Percentiles rank a stretch among this genome's conserved stretches.
These are phyloP conservation scores for Pediacus dermestoides DNA, from an alignment of 2,888 invertebrate genomes.

Conservation along the genomic window DNA sequence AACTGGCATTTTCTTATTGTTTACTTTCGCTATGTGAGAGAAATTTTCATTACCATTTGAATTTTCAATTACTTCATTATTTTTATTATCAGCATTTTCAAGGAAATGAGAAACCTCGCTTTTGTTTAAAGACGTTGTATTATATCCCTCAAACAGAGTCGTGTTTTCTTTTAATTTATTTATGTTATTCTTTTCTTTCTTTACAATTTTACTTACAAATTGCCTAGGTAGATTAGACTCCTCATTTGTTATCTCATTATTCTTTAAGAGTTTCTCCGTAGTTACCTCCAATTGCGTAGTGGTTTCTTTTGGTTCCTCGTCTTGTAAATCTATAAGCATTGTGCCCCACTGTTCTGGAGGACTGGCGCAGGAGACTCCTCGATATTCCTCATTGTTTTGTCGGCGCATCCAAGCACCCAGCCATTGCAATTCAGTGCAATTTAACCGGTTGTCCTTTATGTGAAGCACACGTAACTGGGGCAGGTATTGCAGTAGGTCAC, in stretches of 20 bases:
- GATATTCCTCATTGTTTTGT: conserved; percentile 47
- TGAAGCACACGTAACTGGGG: conserved; percentile 65
- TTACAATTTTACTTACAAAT: too few relatives aligned
- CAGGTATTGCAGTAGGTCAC: conserved; percentile 65
- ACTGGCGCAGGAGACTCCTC: conserved; percentile 47
- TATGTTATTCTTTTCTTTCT: too few relatives aligned
- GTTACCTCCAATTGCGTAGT: too few relatives aligned
- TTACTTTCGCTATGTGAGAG: conserved; percentile 3
- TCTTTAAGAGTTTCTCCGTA: too few relatives aligned
- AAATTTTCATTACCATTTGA: conserved; percentile 1
- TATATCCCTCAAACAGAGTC: too few relatives aligned
- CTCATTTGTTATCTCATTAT: too few relatives aligned
- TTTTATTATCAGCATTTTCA: too few relatives aligned
- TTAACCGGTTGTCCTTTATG: conserved; percentile 67
- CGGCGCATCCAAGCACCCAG: conserved; percentile 65
- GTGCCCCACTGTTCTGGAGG: conserved; percentile 45
- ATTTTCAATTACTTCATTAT: conserved; percentile 5
- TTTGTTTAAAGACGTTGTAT: too few relatives aligned
- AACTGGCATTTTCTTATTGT: background rate
- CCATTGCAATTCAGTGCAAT: conserved; percentile 66
- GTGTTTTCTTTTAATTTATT: too few relatives aligned
- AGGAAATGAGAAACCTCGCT: too few relatives aligned
- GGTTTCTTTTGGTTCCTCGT: conserved; percentile 23
- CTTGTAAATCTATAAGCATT: conserved; percentile 44
- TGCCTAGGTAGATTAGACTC: too few relatives aligned